Base-by-base conservation (phyloP, 1,140 invertebrate species). In the Lepidurus packardi region DNA sequence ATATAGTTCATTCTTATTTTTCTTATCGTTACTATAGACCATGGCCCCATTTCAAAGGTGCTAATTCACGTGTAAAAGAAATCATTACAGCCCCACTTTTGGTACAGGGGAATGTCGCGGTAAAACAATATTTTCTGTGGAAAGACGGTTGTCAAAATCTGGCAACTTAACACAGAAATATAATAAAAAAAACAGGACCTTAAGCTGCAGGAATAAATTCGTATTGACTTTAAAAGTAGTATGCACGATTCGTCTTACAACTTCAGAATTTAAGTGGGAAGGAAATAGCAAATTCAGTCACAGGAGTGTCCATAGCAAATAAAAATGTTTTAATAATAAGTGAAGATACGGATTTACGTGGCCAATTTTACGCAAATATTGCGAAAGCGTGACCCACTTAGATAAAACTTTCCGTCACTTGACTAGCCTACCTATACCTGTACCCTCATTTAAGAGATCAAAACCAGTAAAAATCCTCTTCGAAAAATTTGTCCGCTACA, bases 401-500 rank as follows among this genome's bases (percentile, higher is more conserved):
- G 21, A 65, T n/a, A 65, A 47, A 16, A n/a, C 16, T 65, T 65
- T 65, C 53, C 53, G 21, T 16, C 53, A 13, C 53, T 13, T 65
- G 53, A 65, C 53, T 65, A 65, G 53, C 13, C 53, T 65, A 65
- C 53, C 53, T 11, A 65, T 9, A 65, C 16, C 53, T 16, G 53
- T 13, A 65, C 53, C 13, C 53, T 65, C 13, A 65, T 7, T 65
- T 65, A n/a, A 13, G 53, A 65, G 53, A 65, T 65, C 53, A 65
- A 65, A 65, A 65, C 53, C 53, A 65, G 21, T 65, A n/a, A 16
- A 21, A 65, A n/a, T 65, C 53, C 53, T n/a, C 1, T n/a, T n/a
- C 43, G 25, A n/a, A 25, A 16, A 13, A 13, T 41, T 21, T 16
- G 24, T 75, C 16, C 25, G 25, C 47, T 73, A 83, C 34, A 82